phyloP scores from a whole-genome alignment of 2,113 vertebrate species.

The Psilopsiagon aymara region DNA sequence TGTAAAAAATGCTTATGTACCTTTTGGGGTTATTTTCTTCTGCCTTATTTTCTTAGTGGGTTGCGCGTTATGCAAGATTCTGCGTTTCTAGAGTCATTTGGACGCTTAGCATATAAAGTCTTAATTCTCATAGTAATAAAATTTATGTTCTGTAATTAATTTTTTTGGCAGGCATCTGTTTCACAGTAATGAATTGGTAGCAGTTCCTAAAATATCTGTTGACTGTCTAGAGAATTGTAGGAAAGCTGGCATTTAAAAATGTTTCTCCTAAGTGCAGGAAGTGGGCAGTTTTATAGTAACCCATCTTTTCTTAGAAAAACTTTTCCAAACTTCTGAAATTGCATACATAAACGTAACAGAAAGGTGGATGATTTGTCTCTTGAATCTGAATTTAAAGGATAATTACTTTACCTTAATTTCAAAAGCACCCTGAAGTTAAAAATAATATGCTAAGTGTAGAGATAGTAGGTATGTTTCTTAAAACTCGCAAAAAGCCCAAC shows the following conservation, averaged over 20 bases:
- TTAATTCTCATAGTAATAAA: conserved; percentile 61
- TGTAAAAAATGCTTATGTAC: not conserved
- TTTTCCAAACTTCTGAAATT: not conserved
- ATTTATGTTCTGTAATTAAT: conserved; percentile 54
- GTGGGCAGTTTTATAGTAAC: conserved; percentile 27
- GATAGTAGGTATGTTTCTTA: not conserved
- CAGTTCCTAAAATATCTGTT: conserved; percentile 48
- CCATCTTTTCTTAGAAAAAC: not conserved
- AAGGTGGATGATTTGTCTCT: not conserved
- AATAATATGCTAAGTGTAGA: not conserved
- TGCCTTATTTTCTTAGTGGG: not conserved
- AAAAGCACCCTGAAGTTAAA: not conserved
- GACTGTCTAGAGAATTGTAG: conserved; percentile 47
- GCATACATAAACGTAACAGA: not conserved
- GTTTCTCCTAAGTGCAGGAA: not conserved
- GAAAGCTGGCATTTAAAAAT: conserved; percentile 45
- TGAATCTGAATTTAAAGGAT: not conserved
- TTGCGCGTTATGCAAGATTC: not conserved
- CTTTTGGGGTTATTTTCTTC: not conserved
- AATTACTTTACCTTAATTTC: not conserved
- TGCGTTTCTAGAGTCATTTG: not conserved
- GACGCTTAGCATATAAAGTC: not conserved
- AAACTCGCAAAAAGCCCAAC: fast-evolving
- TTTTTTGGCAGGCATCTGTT: conserved; percentile 64
- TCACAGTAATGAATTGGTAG: conserved; percentile 59